Evolutionary conservation across 2,888 invertebrate genomes (phyloP), one percentile per base, ranked within the genome.

Genomic region (Halictus quadricinctus): DNA sequence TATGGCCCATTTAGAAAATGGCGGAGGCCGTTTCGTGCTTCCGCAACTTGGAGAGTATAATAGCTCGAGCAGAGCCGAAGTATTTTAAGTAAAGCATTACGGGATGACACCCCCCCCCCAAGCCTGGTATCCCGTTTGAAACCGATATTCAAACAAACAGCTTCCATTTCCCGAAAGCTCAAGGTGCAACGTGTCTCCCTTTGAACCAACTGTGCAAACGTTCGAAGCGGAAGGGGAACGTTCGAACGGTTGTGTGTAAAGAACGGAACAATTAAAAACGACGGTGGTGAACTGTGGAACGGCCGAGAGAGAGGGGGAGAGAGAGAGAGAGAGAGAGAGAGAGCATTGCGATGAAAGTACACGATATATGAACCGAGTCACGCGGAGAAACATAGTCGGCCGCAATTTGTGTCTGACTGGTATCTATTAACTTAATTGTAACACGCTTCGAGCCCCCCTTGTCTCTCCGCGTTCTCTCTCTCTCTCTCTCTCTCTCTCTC

Each of bases 391-490:
- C 79, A 76, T 50, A 75, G 76, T 72, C 72, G 29, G 77, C 46
- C 58, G 72, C 92, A 93, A 93, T 94, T 93, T 91, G 91, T 90
- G 89, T 90, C 91, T 92, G 94, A 94, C 94, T 94, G 93, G 89
- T 91, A 92, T 93, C 93, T 93, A 94, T 94, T 94, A 92, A 92
- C 92, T 93, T 91, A 93, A 94, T 93, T 92, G 93, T 89, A 88
- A 88, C 89, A 90, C 87, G 86, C 76, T 82, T 81, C 88, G 82
- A 88, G 87, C 85, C 87, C 87, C 85, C 85, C 88, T 84, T 86
- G 84, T 86, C 87, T 81, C 85, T 80, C n/a, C 50, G 21, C 18
- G 13, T 25, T 36, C 21, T 54, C 54, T 10, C 54, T 54, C 18
- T 36, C 36, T 36, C 36, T 36, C 36, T 36, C 36, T 36, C 36